Base-by-base conservation (phyloP, 2,797 vertebrate genomes). In the Gambelia wislizenii region DNA sequence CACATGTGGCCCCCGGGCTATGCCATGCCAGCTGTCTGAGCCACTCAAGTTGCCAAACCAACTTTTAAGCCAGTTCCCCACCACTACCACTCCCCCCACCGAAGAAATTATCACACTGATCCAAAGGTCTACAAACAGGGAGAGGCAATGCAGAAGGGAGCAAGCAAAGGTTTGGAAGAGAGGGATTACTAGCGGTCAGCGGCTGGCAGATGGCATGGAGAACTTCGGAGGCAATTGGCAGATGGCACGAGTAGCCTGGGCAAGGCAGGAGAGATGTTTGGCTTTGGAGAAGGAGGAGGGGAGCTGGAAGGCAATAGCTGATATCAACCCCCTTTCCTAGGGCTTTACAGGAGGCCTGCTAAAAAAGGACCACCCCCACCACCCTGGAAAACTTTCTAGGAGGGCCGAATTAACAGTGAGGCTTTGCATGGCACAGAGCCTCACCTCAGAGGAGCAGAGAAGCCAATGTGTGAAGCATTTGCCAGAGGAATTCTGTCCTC, bases 191-290 rank as follows among this genome's bases (percentile, higher is more conserved):
- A 90, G 9, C 93, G 96, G 96, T 96, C 96, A 97, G 93, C 93
- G 95, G 92, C 96, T 97, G 96, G 96, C 97, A 97, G 97, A 97
- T 97, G 97, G 97, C 91, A 91, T 94, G 89, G 92, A 92, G 96
- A 96, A 96, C 96, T 94, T 93, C 93, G 90, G 92, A 92, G 93
- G 94, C 90, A 92, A 90, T 94, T 95, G 97, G 95, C 97, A 97
- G 96, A 97, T 96, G 96, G 97, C 96, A 94, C 89, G 95, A 95
- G 96, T 95, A 95, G 95, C 96, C 96, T 96, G 95, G 96, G 96
- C 95, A 96, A 97, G 97, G 96, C 95, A 44, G 49, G 64, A 89
- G 84, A 93, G 94, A 93, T 94, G 10, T 94, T 96, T 96, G 96
- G 96, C 94, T 91, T 89, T 91, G 75, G 93, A 94, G 64, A 18